Percentiles rank a stretch among this genome's conserved stretches.
Evolutionary conservation across 2,113 vertebrate species (phyloP).

Genomic region (Onychorhynchus coronatus): DNA sequence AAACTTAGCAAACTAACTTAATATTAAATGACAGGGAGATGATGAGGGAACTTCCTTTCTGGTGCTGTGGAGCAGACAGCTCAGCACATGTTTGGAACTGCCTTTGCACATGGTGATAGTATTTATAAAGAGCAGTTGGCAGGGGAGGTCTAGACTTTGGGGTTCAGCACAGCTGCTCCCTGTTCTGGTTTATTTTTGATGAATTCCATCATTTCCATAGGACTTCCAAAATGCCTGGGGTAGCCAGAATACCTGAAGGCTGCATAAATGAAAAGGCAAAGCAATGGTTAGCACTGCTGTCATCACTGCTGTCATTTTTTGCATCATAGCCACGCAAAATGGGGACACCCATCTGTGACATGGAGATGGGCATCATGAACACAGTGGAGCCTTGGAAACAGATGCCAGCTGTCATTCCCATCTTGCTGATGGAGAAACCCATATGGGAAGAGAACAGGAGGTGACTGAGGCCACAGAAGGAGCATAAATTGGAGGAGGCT

Average conservation of each 20-base stretch:
- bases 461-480: conserved; percentile 33
- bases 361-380: not conserved
- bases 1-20: not conserved
- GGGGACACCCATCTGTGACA: not conserved
- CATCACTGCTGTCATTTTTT: not conserved
- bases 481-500: not conserved
- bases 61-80: not conserved
- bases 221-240: not conserved
- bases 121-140: not conserved
- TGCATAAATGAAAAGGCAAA: not conserved
- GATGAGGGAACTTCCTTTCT: not conserved
- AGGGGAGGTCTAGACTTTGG: not conserved
- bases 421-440: not conserved
- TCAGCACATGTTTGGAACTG: not conserved
- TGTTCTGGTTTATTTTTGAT: not conserved
- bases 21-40: not conserved
- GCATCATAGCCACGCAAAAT: not conserved
- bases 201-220: not conserved
- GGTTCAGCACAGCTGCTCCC: not conserved
- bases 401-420: conserved; percentile 18
- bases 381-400: not conserved
- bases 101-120: not conserved
- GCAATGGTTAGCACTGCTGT: not conserved
- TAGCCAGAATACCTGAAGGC: not conserved
- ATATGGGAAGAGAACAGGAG: conserved; percentile 27